Evolutionary conservation across 2,888 invertebrate genomes (phyloP), one percentile per base, ranked within the genome.

Genomic region (Hirtodrosophila cameraria): DNA sequence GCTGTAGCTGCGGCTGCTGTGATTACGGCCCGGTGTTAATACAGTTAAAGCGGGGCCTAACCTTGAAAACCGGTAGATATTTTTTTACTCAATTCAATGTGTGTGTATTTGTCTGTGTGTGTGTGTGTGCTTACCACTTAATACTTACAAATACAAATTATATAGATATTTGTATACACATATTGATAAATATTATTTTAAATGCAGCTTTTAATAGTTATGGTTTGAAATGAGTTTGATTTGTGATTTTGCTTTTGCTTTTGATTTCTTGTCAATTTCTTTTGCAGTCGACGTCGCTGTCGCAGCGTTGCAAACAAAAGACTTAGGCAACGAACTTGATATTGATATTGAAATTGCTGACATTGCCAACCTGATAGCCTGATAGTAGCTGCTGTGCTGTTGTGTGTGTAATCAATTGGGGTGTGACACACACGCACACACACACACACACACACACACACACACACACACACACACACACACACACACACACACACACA

Each of bases 271-370:
- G 43, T 15, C 27, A 62, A 67, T 75, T 64, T 67, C 60, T 58
- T 60, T 77, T 62, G 68, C 52, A 36, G 36, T 12, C 41, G 11
- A 16, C 41, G 13, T 13, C 39, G 27, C 16, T 8, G 48, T 12
- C 7, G 23, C n/a, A n/a, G 1, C 6, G 31, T 42, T 36, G 25
- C 53, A 69, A 80, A 75, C 86, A 80, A 86, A 77, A 86, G 86
- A 81, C 84, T 81, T 86, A 80, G 68, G 86, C 81, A 81, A 81
- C 86, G 84, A 81, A 81, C 81, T 81, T 86, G 74, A 77, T 80
- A 76, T 78, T 81, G 75, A 74, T 70, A 75, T 77, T 69, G 57
- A 63, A 63, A 58, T 64, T 60, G 49, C 57, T 57, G 45, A 60
- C 61, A 70, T 70, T 70, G 61, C 61, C 55, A 71, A 61, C 48